Evolutionary conservation across 2,113 vertebrate genomes (phyloP).

Genomic region (Pipa parva): DNA sequence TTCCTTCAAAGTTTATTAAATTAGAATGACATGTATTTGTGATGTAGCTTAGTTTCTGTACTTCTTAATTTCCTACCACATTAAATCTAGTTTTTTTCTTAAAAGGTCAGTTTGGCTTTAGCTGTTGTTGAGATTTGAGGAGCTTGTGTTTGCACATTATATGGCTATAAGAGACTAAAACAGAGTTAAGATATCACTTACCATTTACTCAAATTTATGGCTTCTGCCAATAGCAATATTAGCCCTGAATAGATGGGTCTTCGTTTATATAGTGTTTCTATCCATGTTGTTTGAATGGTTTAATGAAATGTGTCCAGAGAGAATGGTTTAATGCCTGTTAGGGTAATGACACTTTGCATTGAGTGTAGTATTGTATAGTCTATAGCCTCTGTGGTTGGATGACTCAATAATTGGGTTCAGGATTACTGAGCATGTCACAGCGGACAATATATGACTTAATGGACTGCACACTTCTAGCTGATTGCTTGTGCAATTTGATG

Average conservation of each 20-base stretch:
- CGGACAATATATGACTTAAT: conserved; percentile 3
- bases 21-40: too few relatives aligned
- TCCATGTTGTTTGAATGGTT: background rate
- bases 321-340: background rate
- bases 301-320: conserved; percentile 1
- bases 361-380: background rate
- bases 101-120: too few relatives aligned
- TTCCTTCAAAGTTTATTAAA: too few relatives aligned
- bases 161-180: background rate
- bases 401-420: conserved; percentile 1
- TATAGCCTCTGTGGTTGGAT: background rate
- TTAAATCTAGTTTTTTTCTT: too few relatives aligned
- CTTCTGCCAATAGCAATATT: background rate
- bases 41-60: too few relatives aligned
- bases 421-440: conserved; percentile 7
- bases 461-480: background rate
- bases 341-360: conserved; percentile 1
- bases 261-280: background rate
- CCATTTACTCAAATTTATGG: background rate
- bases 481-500: background rate
- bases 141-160: too few relatives aligned
- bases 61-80: too few relatives aligned
- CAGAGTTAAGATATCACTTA: background rate
- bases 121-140: too few relatives aligned
- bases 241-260: background rate